A percentile compares a stretch with the other conserved stretches of the same genome.
phyloP scores from a whole-genome alignment of 2,888 invertebrate species.

The Lepidocyrtinus sp. region DNA sequence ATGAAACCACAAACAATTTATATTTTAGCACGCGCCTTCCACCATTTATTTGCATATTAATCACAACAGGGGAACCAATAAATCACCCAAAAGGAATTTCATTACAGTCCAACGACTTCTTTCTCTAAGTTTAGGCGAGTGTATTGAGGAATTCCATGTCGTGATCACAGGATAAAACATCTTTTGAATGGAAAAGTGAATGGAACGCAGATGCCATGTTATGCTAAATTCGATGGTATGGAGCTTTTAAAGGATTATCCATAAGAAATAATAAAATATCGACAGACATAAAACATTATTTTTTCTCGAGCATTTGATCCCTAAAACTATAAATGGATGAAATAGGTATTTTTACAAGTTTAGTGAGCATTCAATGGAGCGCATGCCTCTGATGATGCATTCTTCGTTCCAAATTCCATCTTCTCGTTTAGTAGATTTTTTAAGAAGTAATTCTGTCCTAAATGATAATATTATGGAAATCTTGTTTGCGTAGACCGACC shows the following conservation, averaged over 20 bases:
- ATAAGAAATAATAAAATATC: not conserved
- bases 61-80: constrained; percentile 42
- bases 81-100: constrained; percentile 42
- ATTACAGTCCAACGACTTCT: not conserved
- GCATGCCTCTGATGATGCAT: too few species aligned
- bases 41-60: constrained; percentile 36
- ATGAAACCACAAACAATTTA: not conserved
- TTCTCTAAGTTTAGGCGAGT: too few species aligned
- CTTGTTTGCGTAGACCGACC: not conserved
- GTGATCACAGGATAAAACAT: too few species aligned
- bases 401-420: too few species aligned
- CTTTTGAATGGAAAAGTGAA: not conserved
- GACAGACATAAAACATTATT: not conserved
- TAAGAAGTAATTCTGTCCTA: not conserved
- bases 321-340: not conserved
- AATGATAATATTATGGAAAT: not conserved
- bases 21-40: constrained; percentile 4
- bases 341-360: too few species aligned
- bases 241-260: not conserved
- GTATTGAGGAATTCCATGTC: too few species aligned
- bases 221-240: not conserved
- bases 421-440: too few species aligned
- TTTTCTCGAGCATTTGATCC: not conserved
- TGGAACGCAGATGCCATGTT: not conserved
- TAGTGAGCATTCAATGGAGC: too few species aligned